These are phyloP conservation scores for Nyctalus aviator DNA, from an alignment of 2,797 vertebrate species.

Conservation along the genomic window DNA sequence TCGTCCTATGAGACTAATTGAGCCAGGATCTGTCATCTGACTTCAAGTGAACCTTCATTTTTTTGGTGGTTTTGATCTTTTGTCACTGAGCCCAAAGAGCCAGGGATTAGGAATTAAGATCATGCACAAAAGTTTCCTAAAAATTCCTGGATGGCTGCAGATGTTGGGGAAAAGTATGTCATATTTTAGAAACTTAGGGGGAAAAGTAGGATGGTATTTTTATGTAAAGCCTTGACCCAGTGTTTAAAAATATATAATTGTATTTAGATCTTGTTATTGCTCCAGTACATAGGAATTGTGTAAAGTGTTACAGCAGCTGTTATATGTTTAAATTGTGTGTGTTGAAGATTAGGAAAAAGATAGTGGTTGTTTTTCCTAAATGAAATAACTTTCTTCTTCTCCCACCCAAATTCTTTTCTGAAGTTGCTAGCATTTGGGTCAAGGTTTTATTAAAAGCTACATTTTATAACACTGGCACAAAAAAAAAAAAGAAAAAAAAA, in stretches of 20 bases:
- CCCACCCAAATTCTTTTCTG: constrained; percentile 85
- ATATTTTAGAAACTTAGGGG: constrained; percentile 88
- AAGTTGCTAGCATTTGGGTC: constrained; percentile 90
- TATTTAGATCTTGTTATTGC: constrained; percentile 88
- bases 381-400: constrained; percentile 84
- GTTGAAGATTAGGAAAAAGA: constrained; percentile 86
- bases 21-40: constrained; percentile 88
- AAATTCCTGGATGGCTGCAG: constrained; percentile 89
- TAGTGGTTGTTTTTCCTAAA: constrained; percentile 87
- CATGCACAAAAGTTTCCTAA: constrained; percentile 89
- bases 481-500: constrained; percentile 87
- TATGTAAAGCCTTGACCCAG: constrained; percentile 90
- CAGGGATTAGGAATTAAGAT: constrained; percentile 90
- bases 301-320: constrained; percentile 87
- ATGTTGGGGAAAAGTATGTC: constrained; percentile 86
- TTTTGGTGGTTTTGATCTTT: constrained; percentile 89
- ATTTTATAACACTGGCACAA: constrained; percentile 92
- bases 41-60: constrained; percentile 87
- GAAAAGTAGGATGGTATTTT: constrained; percentile 89
- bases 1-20: constrained; percentile 97
- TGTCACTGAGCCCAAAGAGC: constrained; percentile 91
- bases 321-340: constrained; percentile 88
- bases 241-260: constrained; percentile 85
- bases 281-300: constrained; percentile 88
- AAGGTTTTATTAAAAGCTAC: constrained; percentile 90